A percentile compares a stretch with the other conserved stretches of the same genome.
Evolutionary conservation across 2,888 invertebrate species (phyloP).

Genomic region (Polymixis flavicincta): DNA sequence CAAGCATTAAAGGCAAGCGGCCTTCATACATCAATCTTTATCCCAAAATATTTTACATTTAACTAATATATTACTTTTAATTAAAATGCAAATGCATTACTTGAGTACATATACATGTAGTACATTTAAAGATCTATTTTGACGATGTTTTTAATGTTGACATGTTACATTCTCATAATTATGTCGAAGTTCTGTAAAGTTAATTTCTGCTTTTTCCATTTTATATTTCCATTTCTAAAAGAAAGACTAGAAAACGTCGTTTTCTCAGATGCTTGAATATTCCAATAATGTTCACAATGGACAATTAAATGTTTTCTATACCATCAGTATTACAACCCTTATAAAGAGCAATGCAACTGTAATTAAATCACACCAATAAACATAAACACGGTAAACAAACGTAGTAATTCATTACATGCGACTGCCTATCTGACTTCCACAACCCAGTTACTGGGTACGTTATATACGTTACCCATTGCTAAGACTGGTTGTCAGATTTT

Average conservation of each 20-base stretch:
- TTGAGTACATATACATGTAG: not conserved
- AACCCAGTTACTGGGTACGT: no score
- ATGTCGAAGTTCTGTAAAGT: not conserved
- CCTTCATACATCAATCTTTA: constrained; percentile 46
- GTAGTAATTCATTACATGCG: constrained; percentile 28
- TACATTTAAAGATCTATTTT: not conserved
- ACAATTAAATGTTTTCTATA: constrained; percentile 31
- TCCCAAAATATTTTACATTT: constrained; percentile 23
- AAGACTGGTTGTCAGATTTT: no score
- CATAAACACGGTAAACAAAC: constrained; percentile 48
- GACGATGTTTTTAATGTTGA: not conserved
- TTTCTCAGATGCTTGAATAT: not conserved
- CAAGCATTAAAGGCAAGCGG: constrained; percentile 16
- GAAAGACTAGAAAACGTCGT: not conserved
- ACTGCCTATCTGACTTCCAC: no score
- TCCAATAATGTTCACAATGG: constrained; percentile 12
- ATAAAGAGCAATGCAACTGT: constrained; percentile 16
- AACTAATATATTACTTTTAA: constrained; percentile 25
- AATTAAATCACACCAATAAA: constrained; percentile 26
- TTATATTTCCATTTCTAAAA: not conserved
- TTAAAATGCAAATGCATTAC: constrained; percentile 23
- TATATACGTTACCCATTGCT: no score
- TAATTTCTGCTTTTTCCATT: constrained; percentile 1
- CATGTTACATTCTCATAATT: no score
- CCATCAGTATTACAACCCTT: constrained; percentile 23